A percentile compares a stretch with the other conserved stretches of the same genome.
These are phyloP conservation scores for Oxystoma pomonae DNA, from an alignment of 2,888 invertebrate genomes.

Conservation along the genomic window DNA sequence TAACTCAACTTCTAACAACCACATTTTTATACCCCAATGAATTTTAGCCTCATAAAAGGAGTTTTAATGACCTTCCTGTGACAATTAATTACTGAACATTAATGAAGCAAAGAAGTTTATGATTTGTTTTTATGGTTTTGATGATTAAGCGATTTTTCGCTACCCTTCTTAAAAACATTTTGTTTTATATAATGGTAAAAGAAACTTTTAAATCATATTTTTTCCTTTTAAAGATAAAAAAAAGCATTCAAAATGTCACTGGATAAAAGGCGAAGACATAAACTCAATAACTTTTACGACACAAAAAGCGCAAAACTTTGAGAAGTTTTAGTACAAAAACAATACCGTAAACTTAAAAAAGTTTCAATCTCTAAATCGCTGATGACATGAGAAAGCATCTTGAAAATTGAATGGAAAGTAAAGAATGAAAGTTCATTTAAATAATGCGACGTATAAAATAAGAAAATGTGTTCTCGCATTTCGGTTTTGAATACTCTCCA, in stretches of 20 bases:
- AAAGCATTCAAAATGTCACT: no score
- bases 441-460: neutral
- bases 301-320: neutral
- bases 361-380: neutral
- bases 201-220: no score
- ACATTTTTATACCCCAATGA: neutral
- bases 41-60: neutral
- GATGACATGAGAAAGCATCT: neutral
- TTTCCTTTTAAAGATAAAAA: no score
- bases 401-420: slow-evolving; percentile 2
- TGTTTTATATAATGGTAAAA: no score
- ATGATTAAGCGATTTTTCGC: neutral
- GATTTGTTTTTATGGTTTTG: neutral
- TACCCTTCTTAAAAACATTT: no score
- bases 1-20: neutral
- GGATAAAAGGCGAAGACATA: no score
- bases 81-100: neutral
- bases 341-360: neutral
- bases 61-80: neutral
- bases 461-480: neutral
- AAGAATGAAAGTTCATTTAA: slow-evolving; percentile 1
- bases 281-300: no score
- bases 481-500: neutral
- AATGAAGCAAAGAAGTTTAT: neutral
- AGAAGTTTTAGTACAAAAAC: neutral